These are phyloP conservation scores for Clarias platycephalus DNA, from an alignment of 2,797 vertebrate genomes.

Conservation along the genomic window DNA sequence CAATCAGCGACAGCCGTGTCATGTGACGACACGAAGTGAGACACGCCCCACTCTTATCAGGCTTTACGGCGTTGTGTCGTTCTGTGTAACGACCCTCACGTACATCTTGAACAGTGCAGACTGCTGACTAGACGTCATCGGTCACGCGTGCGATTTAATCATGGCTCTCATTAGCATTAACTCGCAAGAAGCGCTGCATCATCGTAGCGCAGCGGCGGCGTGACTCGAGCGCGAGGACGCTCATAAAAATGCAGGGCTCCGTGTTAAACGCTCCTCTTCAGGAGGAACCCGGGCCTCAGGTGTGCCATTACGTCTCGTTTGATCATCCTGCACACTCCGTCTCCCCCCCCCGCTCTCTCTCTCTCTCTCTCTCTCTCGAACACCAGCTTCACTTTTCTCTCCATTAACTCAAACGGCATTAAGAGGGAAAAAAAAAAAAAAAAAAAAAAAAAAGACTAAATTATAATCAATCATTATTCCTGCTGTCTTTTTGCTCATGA, in stretches of 20 bases:
- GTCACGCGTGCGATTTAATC: no score
- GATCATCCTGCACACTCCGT: not conserved
- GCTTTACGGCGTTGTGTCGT: no score
- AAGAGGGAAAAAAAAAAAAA: constrained; percentile 26
- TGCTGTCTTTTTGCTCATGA: not conserved
- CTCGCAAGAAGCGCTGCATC: not conserved
- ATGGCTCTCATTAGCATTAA: no score
- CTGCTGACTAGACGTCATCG: not conserved
- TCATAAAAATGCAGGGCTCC: not conserved
- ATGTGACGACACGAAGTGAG: not conserved
- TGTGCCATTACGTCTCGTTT: not conserved
- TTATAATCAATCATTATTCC: constrained; percentile 37
- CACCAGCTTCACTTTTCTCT: not conserved
- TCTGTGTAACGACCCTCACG: not conserved
- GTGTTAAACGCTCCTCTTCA: not conserved
- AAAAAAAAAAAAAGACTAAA: no score
- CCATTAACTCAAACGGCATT: constrained; percentile 27
- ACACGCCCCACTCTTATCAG: not conserved
- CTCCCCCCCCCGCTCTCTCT: not conserved
- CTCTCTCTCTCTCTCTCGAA: not conserved
- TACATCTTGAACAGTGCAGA: not conserved
- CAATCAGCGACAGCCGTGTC: not conserved
- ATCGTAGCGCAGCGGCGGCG: no score
- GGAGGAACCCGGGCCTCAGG: not conserved
- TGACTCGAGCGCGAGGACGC: not conserved